A percentile compares a stretch with the other conserved stretches of the same genome.
phyloP scores from a whole-genome alignment of 2,113 vertebrate species.

The Leptocoma aspasia region DNA sequence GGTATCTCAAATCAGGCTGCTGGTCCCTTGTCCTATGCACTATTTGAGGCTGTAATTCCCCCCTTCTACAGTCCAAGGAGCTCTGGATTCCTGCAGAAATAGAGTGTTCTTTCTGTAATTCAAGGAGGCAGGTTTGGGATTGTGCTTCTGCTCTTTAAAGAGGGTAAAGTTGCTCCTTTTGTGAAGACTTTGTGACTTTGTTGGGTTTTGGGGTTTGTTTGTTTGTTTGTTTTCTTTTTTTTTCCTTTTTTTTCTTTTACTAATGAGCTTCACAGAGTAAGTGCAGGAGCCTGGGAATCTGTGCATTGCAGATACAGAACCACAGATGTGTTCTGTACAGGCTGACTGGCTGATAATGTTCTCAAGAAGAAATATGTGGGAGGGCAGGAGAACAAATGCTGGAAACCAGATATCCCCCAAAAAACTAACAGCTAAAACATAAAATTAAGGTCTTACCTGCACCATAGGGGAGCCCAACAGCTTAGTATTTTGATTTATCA shows the following conservation, averaged over 20 bases:
- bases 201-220: too few species aligned
- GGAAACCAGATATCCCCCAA: fast-evolving
- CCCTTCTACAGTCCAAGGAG: background rate
- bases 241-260: background rate
- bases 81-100: background rate
- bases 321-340: background rate
- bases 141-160: background rate
- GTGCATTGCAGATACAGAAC: background rate
- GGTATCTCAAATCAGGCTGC: background rate
- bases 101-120: background rate
- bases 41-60: background rate
- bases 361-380: background rate
- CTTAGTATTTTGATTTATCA: slow-evolving; percentile 58
- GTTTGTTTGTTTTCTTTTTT: too few species aligned
- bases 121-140: background rate
- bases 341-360: background rate
- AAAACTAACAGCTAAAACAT: background rate
- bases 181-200: background rate
- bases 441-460: slow-evolving; percentile 56
- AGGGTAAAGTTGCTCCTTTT: background rate
- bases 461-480: slow-evolving; percentile 49
- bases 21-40: background rate
- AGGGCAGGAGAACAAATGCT: background rate
- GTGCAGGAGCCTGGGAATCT: background rate
- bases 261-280: background rate